Evolutionary conservation across 1,140 invertebrate species (phyloP).

Genomic region (Atopsyche davidsoni): DNA sequence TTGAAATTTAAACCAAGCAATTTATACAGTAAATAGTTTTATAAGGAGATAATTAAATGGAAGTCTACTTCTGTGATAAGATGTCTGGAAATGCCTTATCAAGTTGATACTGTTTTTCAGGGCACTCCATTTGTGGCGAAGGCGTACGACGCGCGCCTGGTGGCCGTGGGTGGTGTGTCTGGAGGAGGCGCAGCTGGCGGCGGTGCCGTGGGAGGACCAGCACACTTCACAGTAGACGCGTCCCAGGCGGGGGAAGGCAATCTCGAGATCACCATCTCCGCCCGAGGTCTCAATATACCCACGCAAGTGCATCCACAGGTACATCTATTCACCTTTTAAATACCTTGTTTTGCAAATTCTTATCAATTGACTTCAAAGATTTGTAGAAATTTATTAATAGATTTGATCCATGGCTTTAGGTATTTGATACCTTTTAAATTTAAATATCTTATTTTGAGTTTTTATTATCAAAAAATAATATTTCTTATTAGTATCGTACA

Average conservation of each 20-base stretch:
- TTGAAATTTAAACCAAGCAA: not conserved
- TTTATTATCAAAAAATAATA: too few relatives aligned
- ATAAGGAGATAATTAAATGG: not conserved
- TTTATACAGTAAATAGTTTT: too few relatives aligned
- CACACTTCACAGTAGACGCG: conserved; percentile 93
- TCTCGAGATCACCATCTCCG: conserved; percentile 93
- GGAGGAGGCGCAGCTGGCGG: conserved; percentile 53
- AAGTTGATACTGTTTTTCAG: conserved; percentile 47
- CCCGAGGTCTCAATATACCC: conserved; percentile 87
- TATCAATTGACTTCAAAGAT: too few relatives aligned
- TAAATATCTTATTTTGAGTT: too few relatives aligned
- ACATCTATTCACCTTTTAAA: too few relatives aligned
- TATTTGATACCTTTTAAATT: not conserved
- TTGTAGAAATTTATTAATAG: too few relatives aligned
- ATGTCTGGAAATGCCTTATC: too few relatives aligned
- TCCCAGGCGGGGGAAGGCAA: conserved; percentile 96
- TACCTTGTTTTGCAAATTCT: too few relatives aligned
- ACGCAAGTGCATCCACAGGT: conserved; percentile 96
- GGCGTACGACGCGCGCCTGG: conserved; percentile 86
- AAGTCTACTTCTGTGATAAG: too few relatives aligned
- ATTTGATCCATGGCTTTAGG: not conserved
- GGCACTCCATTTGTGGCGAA: conserved; percentile 90
- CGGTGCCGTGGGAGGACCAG: conserved; percentile 74
- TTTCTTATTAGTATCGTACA: too few relatives aligned
- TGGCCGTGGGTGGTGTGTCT: conserved; percentile 73